Base-by-base conservation (phyloP, 2,888 invertebrate genomes). In the Pseudococcus viburni region DNA sequence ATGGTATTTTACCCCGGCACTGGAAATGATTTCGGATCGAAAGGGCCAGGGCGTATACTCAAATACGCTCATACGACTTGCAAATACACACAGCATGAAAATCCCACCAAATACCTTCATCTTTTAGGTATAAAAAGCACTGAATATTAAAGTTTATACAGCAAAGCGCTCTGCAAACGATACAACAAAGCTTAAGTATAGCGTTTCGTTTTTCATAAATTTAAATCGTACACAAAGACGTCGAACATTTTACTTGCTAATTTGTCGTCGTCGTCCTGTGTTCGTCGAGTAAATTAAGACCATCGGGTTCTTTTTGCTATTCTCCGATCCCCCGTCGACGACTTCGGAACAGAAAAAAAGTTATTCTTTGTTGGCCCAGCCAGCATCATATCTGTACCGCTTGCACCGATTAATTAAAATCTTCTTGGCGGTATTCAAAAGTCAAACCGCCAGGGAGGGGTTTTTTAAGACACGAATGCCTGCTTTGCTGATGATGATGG, bases 211-310 rank as follows among this genome's bases (percentile, higher is more conserved):
- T 83, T 83, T 46, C 80, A 83, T 83, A 77, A 77, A 64, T 73
- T 83, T 83, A 83, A 83, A 83, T 46, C 46, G 80, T 83, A 83
- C 19, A 83, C 12, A 83, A 83, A 83, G 80, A 83, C 80, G 46
- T 46, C 46, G 39, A n/a, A 83, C 46, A 83, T 83, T 83, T 83
- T 46, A 83, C 80, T 83, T 83, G 80, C 80, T 83, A 83, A 83
- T 83, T 83, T 83, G 46, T 73, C 73, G 26, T 64, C 12, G 33
- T 26, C 26, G 33, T 73, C 64, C 64, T 22, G 19, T 22, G 1
- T 19, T 64, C 64, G 77, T 59, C 19, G 77, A 83, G 80, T 83
- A 83, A 83, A 83, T 73, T 73, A 83, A 83, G 42, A 46, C 19
- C 19, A 83, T 83, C 64, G 22, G 7, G 19, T 19, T 64, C 7